phyloP scores from a whole-genome alignment of 2,113 vertebrate species.

The Pipra filicauda region DNA sequence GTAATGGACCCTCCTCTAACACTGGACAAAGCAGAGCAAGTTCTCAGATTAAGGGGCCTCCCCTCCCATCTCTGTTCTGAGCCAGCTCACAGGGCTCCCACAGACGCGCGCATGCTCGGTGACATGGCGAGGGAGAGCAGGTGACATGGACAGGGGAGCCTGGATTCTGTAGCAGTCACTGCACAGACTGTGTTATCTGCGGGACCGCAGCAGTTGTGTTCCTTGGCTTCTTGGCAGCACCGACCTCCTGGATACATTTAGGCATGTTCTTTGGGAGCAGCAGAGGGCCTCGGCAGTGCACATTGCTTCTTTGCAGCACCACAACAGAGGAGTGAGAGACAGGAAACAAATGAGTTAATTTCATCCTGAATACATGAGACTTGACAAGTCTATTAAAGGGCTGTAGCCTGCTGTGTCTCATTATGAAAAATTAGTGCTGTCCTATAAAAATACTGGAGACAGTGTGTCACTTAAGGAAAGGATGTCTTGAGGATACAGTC shows the following conservation, averaged over 20 bases:
- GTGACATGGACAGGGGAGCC: not conserved
- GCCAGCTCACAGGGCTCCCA: not conserved
- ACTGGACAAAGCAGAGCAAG: not conserved
- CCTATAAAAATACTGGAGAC: slow-evolving; percentile 50
- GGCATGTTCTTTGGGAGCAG: not conserved
- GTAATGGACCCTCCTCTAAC: not conserved
- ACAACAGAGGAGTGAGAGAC: slow-evolving; percentile 24
- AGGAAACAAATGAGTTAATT: slow-evolving; percentile 54
- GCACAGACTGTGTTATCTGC: not conserved
- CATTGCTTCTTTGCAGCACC: not conserved
- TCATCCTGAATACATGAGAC: not conserved
- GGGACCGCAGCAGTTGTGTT: accelerated
- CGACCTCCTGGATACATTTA: not conserved
- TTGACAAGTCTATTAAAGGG: slow-evolving; percentile 60
- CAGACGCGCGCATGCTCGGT: accelerated
- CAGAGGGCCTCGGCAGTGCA: not conserved
- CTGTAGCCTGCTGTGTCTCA: slow-evolving; percentile 34
- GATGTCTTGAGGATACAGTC: not conserved
- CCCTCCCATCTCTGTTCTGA: not conserved
- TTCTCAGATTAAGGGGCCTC: not conserved
- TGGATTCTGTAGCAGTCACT: not conserved
- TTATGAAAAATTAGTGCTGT: slow-evolving; percentile 56
- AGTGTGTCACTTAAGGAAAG: slow-evolving; percentile 12
- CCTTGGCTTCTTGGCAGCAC: not conserved
- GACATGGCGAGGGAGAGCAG: not conserved